Evolutionary conservation across 2,797 vertebrate genomes (phyloP).

Genomic region (Cephalopachus bancanus): DNA sequence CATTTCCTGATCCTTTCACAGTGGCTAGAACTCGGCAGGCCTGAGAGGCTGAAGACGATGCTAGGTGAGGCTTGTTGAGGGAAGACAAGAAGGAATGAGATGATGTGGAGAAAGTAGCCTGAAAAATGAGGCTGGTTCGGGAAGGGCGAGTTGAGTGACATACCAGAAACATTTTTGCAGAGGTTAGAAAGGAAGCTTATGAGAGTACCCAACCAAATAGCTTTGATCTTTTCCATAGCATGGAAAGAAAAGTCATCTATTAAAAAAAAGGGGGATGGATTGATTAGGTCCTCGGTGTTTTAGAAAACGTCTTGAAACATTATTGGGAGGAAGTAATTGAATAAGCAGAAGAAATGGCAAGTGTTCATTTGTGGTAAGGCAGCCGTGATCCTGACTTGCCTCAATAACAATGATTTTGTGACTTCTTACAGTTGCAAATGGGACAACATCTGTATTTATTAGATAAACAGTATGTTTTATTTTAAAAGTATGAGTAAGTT

Average conservation of each 20-base stretch:
- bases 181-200: background rate
- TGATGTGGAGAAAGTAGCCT: background rate
- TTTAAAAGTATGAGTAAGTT: background rate
- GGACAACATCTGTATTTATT: background rate
- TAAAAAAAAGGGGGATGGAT: background rate
- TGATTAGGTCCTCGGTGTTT: background rate
- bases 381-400: background rate
- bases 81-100: background rate
- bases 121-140: background rate
- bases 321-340: background rate
- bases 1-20: background rate
- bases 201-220: background rate
- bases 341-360: background rate
- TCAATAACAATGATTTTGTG: background rate
- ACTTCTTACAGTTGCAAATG: background rate
- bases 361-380: background rate
- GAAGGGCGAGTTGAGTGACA: background rate
- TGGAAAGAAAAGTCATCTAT: constrained; percentile 1
- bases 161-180: background rate
- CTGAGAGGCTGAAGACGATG: constrained; percentile 50
- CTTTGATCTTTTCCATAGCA: background rate
- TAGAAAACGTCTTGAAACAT: background rate
- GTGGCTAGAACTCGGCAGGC: background rate
- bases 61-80: background rate
- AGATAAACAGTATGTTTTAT: background rate